These are phyloP conservation scores for Odontomachus brunneus DNA, from an alignment of 1,140 invertebrate genomes.

Conservation along the genomic window DNA sequence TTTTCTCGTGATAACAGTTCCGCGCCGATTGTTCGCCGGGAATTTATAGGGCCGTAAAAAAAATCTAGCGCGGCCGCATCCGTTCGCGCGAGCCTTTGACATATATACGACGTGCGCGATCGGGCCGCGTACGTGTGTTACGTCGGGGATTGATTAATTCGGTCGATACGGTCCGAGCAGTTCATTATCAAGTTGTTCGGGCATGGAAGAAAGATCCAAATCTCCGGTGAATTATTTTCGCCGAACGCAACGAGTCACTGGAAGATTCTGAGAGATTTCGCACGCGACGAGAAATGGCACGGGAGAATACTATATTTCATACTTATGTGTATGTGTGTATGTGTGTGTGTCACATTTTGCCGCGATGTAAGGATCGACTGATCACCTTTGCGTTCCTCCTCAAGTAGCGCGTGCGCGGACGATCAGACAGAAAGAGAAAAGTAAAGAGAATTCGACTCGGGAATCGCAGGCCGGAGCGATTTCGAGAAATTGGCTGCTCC, in stretches of 20 bases:
- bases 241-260: no score
- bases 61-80: constrained; percentile 43
- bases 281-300: background rate
- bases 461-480: constrained; percentile 20
- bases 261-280: background rate
- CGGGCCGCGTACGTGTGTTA: background rate
- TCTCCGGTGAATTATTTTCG: background rate
- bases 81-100: constrained; percentile 37
- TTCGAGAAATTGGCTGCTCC: constrained; percentile 47
- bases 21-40: background rate
- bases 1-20: constrained; percentile 42
- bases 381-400: background rate
- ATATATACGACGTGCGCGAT: background rate
- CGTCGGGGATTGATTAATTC: constrained; percentile 11
- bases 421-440: background rate
- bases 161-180: background rate
- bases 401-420: background rate
- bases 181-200: background rate
- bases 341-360: background rate
- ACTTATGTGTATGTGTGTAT: no score
- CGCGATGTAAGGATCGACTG: background rate
- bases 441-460: constrained; percentile 12
- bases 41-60: constrained; percentile 61
- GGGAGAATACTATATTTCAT: background rate
- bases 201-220: no score